Conservation (phyloP, 2,888 invertebrate genomes). For the Ctenicera cuprea region DNA sequence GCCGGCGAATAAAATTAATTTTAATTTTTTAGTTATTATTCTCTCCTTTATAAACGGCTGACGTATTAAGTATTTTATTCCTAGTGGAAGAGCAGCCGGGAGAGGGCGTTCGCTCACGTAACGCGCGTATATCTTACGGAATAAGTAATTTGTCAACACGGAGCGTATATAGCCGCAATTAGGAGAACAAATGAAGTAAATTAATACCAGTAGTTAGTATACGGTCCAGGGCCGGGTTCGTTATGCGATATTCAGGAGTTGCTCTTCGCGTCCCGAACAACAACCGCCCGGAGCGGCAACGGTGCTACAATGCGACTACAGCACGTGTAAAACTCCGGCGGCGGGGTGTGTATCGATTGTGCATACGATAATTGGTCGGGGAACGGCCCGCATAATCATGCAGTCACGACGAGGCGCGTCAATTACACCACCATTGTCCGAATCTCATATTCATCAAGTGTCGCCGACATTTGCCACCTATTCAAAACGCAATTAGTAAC, state of each 20-base stretch:
- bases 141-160: conserved; percentile 55
- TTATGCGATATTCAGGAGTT: conserved; percentile 61
- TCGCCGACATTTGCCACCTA: conserved; percentile 46
- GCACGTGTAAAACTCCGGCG: conserved; percentile 21
- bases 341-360: conserved; percentile 56
- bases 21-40: conserved; percentile 27
- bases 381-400: conserved; percentile 56
- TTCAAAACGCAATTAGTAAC: conserved; percentile 55
- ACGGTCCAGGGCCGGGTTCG: conserved; percentile 61
- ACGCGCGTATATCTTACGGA: conserved; percentile 49
- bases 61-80: conserved; percentile 18
- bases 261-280: background rate
- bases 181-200: conserved; percentile 64
- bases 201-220: conserved; percentile 64
- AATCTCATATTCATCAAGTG: conserved; percentile 51
- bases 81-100: background rate
- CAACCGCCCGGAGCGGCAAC: background rate
- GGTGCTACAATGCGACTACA: background rate
- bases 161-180: conserved; percentile 55
- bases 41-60: background rate
- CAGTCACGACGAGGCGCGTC: conserved; percentile 56
- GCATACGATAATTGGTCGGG: conserved; percentile 56
- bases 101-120: conserved; percentile 43
- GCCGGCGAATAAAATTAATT: conserved; percentile 31
- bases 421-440: conserved; percentile 61